Evolutionary conservation across 1,140 invertebrate genomes (phyloP), one percentile per base, ranked within the genome.

Genomic region (Pogonomyrmex californicus): DNA sequence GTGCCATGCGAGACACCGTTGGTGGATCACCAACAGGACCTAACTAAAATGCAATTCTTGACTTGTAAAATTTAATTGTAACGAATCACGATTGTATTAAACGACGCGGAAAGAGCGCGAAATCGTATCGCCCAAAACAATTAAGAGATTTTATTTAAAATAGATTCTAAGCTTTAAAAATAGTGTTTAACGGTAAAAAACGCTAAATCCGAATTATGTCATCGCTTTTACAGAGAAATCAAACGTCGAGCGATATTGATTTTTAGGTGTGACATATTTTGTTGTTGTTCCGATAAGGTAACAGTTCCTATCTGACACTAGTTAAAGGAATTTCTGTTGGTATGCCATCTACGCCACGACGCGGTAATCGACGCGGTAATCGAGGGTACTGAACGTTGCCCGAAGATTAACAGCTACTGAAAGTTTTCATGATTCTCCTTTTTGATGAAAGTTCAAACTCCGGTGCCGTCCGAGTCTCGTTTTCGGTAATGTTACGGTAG

Each of bases 291-390:
- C 56, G 60, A 66, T 77, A 47, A 70, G 38, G 49, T 30, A 73
- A 77, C 75, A 75, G 86, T 71, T 85, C 23, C 71, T 87, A 88
- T 70, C 87, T 79, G 47, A 56, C 76, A 60, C 87, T 88, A 88
- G 85, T 71, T 68, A 49, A 87, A 78, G 83, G 60, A 71, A 83
- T 88, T 73, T 65, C 60, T 60, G 49, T 79, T 63, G 88, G 87
- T 90, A 88, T 88, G 87, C 87, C 66, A 75, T 77, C 78, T 83
- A 86, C 77, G 70, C 83, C 47, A 82, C 77, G 83, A 88, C 76
- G 88, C 83, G 77, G 86, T 88, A 78, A 77, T 81, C 77, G 58
- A 77, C 63, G 68, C 17, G 54, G 41, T 83, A 83, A 83, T 83
- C 79, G 79, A 75, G 56, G 83, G 56, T 83, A 78, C 68, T 66